phyloP scores from a whole-genome alignment of 2,113 vertebrate genomes.

The Lepisosteus oculatus region DNA sequence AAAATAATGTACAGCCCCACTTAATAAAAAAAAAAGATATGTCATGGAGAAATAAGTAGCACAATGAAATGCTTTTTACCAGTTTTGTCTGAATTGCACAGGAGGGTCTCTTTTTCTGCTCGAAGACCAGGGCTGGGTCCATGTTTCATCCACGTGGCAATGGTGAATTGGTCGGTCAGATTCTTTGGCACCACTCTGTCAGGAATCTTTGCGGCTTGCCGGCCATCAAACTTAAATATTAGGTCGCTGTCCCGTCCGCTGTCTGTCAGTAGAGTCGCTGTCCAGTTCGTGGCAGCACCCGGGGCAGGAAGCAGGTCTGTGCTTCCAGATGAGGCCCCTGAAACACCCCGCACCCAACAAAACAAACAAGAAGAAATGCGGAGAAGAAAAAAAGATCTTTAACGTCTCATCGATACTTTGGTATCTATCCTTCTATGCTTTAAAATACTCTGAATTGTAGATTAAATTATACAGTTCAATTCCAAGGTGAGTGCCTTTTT shows the following conservation, averaged over 20 bases:
- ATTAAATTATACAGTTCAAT: too few species aligned
- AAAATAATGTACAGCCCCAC: too few species aligned
- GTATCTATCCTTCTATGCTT: too few species aligned
- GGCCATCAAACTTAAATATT: constrained; percentile 92
- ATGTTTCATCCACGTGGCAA: constrained; percentile 95
- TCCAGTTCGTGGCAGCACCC: constrained; percentile 84
- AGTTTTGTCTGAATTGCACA: constrained; percentile 96
- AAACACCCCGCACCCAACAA: constrained; percentile 22
- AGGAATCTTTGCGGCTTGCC: constrained; percentile 90
- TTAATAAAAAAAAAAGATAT: background rate
- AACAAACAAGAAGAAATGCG: background rate
- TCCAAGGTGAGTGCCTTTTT: too few species aligned
- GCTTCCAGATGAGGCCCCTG: constrained; percentile 91
- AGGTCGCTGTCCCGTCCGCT: constrained; percentile 76
- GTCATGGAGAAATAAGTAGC: too few species aligned
- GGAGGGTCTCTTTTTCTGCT: constrained; percentile 94
- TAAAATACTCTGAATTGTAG: too few species aligned
- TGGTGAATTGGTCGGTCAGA: constrained; percentile 93
- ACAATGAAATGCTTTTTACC: constrained; percentile 61
- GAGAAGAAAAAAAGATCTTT: background rate
- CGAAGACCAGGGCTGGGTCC: constrained; percentile 88
- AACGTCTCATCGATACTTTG: constrained; percentile 43
- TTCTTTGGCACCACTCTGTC: constrained; percentile 91
- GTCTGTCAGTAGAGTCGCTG: constrained; percentile 80
- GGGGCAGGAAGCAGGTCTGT: constrained; percentile 90